Percentiles rank a stretch among this genome's conserved stretches.
These are phyloP conservation scores for Trissolcus brochymenae DNA, from an alignment of 2,888 invertebrate species.

Conservation along the genomic window DNA sequence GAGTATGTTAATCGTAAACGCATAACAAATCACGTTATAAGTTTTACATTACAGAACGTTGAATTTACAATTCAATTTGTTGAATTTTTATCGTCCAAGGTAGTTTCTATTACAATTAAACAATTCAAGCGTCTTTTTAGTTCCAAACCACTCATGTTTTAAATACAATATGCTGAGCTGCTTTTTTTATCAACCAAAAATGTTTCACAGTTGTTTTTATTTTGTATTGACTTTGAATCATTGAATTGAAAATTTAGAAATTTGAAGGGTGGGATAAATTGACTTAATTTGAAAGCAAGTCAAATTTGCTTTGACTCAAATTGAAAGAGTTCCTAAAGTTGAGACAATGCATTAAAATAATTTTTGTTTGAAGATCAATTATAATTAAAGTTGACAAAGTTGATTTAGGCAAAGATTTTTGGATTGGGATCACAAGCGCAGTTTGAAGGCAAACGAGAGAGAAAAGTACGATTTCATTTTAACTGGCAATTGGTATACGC, in stretches of 20 bases:
- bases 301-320: too few relatives aligned
- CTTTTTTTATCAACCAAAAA: background rate
- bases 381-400: too few relatives aligned
- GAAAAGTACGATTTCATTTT: background rate
- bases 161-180: background rate
- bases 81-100: constrained; percentile 11
- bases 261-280: too few relatives aligned
- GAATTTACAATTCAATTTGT: constrained; percentile 15
- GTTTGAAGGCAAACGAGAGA: background rate
- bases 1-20: constrained; percentile 16
- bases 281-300: too few relatives aligned
- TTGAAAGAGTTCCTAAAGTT: too few relatives aligned
- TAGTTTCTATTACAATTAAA: constrained; percentile 11
- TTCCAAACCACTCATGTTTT: too few relatives aligned
- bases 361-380: too few relatives aligned
- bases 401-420: too few relatives aligned
- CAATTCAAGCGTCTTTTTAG: background rate
- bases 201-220: too few relatives aligned
- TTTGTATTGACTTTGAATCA: too few relatives aligned
- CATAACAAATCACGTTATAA: constrained; percentile 7
- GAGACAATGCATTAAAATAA: too few relatives aligned
- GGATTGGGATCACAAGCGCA: background rate
- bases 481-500: background rate
- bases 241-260: too few relatives aligned
- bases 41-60: constrained; percentile 12